Evolutionary conservation across 2,113 vertebrate species (phyloP).

Genomic region (Neodontobutis hainanensis): DNA sequence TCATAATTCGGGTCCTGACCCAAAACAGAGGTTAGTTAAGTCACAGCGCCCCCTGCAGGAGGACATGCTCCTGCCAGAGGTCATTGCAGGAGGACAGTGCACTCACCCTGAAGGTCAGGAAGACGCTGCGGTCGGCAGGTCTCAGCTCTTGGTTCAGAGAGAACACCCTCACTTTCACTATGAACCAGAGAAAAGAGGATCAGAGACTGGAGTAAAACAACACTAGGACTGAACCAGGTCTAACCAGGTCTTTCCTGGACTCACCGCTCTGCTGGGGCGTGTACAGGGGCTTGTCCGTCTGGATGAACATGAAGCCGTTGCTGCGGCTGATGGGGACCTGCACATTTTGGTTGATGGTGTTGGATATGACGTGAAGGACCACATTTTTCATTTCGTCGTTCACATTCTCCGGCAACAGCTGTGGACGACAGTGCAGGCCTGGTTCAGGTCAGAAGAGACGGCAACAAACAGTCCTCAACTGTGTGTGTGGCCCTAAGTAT

Average conservation of each 20-base stretch:
- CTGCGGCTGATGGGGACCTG: slow-evolving; percentile 79
- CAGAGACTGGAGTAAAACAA: no score
- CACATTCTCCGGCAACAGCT: slow-evolving; percentile 81
- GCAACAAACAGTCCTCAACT: no score
- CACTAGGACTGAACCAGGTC: no score
- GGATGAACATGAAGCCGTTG: slow-evolving; percentile 91
- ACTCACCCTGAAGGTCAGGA: slow-evolving; percentile 87
- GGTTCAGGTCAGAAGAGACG: no score
- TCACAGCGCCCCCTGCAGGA: background rate
- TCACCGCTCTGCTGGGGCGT: slow-evolving; percentile 89
- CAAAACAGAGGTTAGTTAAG: background rate
- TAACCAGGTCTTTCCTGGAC: background rate
- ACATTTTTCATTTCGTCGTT: slow-evolving; percentile 66
- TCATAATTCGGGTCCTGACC: slow-evolving; percentile 85
- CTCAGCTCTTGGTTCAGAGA: slow-evolving; percentile 89
- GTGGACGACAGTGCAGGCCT: slow-evolving; percentile 15
- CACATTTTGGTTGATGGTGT: slow-evolving; percentile 78
- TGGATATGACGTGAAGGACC: slow-evolving; percentile 81
- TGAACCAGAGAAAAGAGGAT: background rate
- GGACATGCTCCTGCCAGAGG: no score
- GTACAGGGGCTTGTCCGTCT: slow-evolving; percentile 92
- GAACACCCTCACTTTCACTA: slow-evolving; percentile 81
- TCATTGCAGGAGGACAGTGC: background rate
- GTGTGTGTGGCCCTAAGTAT: no score
- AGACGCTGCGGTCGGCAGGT: slow-evolving; percentile 81